Percentiles rank a stretch among this genome's conserved stretches.
These are phyloP conservation scores for Parthenolecanium corni DNA, from an alignment of 2,888 invertebrate species.

Conservation along the genomic window DNA sequence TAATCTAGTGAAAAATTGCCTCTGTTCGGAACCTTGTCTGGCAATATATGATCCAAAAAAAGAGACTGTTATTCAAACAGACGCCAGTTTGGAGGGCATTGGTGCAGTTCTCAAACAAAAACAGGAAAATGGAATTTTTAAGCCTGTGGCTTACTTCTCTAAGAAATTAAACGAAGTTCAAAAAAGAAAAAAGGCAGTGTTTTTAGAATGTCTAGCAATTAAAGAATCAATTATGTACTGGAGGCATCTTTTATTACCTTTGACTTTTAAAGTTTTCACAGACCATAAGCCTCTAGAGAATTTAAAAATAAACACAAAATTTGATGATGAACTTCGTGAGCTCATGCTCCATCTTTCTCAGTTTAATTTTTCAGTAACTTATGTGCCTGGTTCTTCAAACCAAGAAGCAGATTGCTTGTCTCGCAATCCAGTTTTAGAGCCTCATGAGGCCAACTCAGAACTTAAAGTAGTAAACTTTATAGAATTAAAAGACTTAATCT, in stretches of 20 bases:
- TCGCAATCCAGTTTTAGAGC: constrained; percentile 32
- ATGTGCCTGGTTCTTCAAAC: constrained; percentile 32
- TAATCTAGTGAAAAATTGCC: constrained; percentile 17
- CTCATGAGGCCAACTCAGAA: constrained; percentile 20
- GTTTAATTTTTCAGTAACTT: constrained; percentile 32
- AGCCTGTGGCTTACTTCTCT: constrained; percentile 33
- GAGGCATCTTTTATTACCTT: constrained; percentile 27
- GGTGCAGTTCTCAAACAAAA: constrained; percentile 33
- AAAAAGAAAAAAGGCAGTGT: constrained; percentile 31
- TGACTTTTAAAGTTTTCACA: constrained; percentile 15
- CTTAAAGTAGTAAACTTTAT: neutral
- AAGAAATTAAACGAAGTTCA: constrained; percentile 33
- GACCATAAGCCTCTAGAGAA: constrained; percentile 32
- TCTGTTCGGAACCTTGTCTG: constrained; percentile 30
- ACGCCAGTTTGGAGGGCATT: constrained; percentile 33
- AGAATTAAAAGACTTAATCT: neutral
- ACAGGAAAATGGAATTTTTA: constrained; percentile 31
- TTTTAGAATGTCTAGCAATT: constrained; percentile 29
- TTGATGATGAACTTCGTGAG: constrained; percentile 32
- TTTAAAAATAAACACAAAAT: constrained; percentile 31
- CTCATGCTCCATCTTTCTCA: constrained; percentile 32
- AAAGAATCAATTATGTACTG: constrained; percentile 29
- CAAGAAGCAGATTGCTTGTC: constrained; percentile 32
- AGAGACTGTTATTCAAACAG: constrained; percentile 32
- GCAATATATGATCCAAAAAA: constrained; percentile 31